Base-by-base conservation (phyloP, 53 echinoderm and acorn worm species). In the Actinopyga echinites region DNA sequence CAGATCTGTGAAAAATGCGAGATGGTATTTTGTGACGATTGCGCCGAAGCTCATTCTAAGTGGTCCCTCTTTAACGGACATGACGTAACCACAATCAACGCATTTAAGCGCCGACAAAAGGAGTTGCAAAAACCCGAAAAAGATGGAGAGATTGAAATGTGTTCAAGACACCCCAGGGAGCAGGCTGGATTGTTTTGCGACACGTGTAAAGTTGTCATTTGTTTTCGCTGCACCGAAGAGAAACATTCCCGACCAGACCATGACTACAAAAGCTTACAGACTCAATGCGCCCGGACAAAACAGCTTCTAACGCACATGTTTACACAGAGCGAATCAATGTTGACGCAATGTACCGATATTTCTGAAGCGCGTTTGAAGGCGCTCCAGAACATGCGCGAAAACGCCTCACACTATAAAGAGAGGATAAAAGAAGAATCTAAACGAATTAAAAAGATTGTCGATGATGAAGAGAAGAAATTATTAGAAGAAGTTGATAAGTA, bases 1-100 rank as follows among this genome's bases (percentile, higher is more conserved):
- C 59, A 80, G 35, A 60, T 80, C 23, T 80, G 80, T 30, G 28
- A 60, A 24, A 62, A 80, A 60, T 80, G 80, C 17, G 80, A 80
- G 29, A n/a, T 26, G 9, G 36, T 30, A 15, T 60, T 80, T 25
- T 80, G 80, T 36, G 80, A 59, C 59, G 62, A 61, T 15, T 80
- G 80, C 37, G 80, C 80, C 9, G 59, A 61, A 23, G 32, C 21
- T 37, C 80, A 80, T 38, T 59, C 80, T 12, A 58, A 37, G 0
- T 80, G 59, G 60, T 62, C 59, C 20, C 20, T 80, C 10, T 56
- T 80, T 1, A 80, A 80, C 11, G 60, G 62, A 24, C 80, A 80
- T 37, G 35, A 60, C 8, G 40, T 80, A 20, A 29, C 53, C 44
- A 56, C 54, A 24, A 54, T 75, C 25, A 56, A 75, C 25, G 75